Evolutionary conservation across 2,797 vertebrate species (phyloP).

Genomic region (Podarcis siculus): DNA sequence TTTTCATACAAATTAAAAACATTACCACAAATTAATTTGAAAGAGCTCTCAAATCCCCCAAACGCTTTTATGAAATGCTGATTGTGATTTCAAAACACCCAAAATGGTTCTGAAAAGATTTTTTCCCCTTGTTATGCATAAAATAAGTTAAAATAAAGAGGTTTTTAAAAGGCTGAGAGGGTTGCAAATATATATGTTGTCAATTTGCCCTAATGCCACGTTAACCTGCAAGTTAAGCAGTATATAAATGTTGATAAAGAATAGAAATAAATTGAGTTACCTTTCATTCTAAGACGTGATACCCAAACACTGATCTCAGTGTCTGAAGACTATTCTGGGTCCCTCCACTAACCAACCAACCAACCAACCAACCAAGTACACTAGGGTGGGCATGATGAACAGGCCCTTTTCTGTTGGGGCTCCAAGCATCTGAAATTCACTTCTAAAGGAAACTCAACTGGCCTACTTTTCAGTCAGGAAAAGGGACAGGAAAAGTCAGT

Average conservation of each 20-base stretch:
- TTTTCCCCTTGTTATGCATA: neutral
- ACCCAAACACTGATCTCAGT: no score
- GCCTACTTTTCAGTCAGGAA: neutral
- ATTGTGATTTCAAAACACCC: conserved; percentile 24
- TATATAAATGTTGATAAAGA: no score
- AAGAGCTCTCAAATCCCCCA: conserved; percentile 22
- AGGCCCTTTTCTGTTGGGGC: neutral
- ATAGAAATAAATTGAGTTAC: no score
- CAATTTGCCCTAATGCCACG: neutral
- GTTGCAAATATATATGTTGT: neutral
- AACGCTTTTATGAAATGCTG: conserved; percentile 17
- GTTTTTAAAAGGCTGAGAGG: neutral
- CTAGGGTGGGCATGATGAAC: neutral
- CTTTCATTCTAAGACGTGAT: neutral
- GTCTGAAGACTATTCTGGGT: no score
- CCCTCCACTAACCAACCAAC: no score
- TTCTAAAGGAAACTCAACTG: neutral
- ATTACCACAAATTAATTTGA: conserved; percentile 67
- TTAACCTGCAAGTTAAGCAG: neutral
- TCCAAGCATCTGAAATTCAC: neutral
- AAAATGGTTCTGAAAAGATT: conserved; percentile 22
- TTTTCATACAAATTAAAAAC: conserved; percentile 71
- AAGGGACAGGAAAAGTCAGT: neutral
- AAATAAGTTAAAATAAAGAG: neutral
- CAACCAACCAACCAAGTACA: no score